phyloP scores from a whole-genome alignment of 2,888 invertebrate species.

The Archips crataeganus region DNA sequence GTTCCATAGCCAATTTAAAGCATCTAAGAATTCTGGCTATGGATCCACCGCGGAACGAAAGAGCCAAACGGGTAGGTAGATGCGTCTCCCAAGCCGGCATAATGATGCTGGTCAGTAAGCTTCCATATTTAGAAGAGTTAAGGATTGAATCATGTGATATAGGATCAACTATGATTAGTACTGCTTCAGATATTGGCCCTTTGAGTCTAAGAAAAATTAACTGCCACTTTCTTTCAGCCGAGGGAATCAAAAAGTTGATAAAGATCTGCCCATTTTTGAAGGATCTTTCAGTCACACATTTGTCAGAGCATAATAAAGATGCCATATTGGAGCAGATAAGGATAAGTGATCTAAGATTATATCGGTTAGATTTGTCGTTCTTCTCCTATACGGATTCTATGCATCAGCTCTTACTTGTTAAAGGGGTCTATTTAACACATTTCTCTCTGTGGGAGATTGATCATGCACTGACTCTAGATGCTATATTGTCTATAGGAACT shows the following conservation, averaged over 20 bases:
- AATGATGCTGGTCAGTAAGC: slow-evolving; percentile 69
- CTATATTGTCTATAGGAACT: slow-evolving; percentile 69
- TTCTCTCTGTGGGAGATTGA: slow-evolving; percentile 81
- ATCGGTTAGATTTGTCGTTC: slow-evolving; percentile 75
- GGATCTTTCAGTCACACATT: slow-evolving; percentile 77
- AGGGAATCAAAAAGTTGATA: slow-evolving; percentile 73
- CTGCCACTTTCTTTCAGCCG: slow-evolving; percentile 78
- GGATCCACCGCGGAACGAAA: slow-evolving; percentile 80
- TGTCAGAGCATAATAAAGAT: slow-evolving; percentile 77
- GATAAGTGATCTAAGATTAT: slow-evolving; percentile 68
- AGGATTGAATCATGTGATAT: slow-evolving; percentile 82
- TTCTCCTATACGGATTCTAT: slow-evolving; percentile 76
- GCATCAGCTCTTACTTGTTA: slow-evolving; percentile 68
- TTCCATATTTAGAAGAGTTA: slow-evolving; percentile 77
- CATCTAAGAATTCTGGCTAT: slow-evolving; percentile 73
- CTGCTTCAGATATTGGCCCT: slow-evolving; percentile 68
- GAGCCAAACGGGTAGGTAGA: slow-evolving; percentile 72
- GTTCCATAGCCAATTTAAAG: slow-evolving; percentile 70
- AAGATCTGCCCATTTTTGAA: slow-evolving; percentile 76
- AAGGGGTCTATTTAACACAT: slow-evolving; percentile 76
- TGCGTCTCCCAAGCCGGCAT: slow-evolving; percentile 80
- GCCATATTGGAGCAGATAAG: slow-evolving; percentile 75
- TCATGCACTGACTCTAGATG: slow-evolving; percentile 71
- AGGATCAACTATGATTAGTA: slow-evolving; percentile 76
- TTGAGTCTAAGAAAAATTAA: slow-evolving; percentile 77